A percentile compares a stretch with the other conserved stretches of the same genome.
phyloP scores from a whole-genome alignment of 1,140 invertebrate genomes.

The Philaenus spumarius region DNA sequence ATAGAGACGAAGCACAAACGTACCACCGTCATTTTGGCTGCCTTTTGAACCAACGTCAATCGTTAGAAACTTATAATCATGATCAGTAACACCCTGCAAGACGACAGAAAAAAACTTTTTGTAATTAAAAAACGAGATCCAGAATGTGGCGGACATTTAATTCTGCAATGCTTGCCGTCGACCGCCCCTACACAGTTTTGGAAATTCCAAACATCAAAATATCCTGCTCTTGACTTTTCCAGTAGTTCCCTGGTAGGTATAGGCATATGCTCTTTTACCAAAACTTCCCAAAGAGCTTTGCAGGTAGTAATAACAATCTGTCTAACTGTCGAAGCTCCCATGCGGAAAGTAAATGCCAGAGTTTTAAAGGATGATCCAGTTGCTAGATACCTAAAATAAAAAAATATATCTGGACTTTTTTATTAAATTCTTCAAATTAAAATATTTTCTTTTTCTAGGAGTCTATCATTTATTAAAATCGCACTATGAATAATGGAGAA shows the following conservation, averaged over 20 bases:
- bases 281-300: no score
- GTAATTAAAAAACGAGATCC: background rate
- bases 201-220: constrained; percentile 34
- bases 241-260: background rate
- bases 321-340: background rate
- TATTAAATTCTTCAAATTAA: background rate
- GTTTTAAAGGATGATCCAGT: no score
- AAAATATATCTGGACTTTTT: background rate
- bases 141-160: constrained; percentile 19
- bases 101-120: no score
- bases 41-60: no score
- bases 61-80: constrained; percentile 26
- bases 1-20: constrained; percentile 20
- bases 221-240: background rate
- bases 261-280: constrained; percentile 4
- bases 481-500: no score
- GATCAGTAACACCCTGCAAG: background rate
- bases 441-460: no score
- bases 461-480: no score
- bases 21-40: constrained; percentile 38
- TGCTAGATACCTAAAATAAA: background rate
- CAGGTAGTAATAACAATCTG: no score
- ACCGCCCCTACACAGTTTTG: constrained; percentile 38
- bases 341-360: background rate
- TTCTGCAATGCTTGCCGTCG: constrained; percentile 39